Evolutionary conservation across 2,113 vertebrate genomes (phyloP), one percentile per base, ranked within the genome.

Genomic region (Taurulus bubalis): DNA sequence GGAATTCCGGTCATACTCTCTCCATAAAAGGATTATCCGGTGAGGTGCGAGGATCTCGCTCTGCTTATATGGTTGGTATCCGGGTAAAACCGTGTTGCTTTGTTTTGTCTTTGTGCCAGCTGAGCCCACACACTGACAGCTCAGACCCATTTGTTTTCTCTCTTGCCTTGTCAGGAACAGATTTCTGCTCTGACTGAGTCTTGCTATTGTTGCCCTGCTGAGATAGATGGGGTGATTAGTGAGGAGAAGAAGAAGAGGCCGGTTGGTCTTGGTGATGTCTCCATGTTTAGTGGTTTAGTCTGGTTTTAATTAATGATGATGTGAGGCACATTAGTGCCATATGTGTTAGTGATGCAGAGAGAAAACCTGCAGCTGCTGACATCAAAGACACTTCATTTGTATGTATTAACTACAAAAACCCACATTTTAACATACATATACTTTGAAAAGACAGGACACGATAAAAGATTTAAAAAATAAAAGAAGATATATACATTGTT

Each of bases 1-100:
- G 94, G 91, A 93, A 96, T 97, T 97, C 96, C 96, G 96, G 96
- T 95, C 88, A 77, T 67, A 70, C 71, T 82, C n/a, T 91, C 89
- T 91, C 91, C 96, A 96, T 95, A 96, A 94, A 96, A 87, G 82
- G 85, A 74, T 71, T 84, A 28, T 59, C 47, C 58, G 58, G 58
- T 9, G 55, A 55, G 51, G 24, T 28, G 55, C 28, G 55, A 55
- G 51, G 51, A 55, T n/a, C 51, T 55, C 77, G 32, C 64, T 55
- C 64, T 71, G 90, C 95, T 93, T 95, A 96, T 92, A 96, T 93
- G 95, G 95, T 90, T 80, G 89, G 81, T 90, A 94, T 96, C 97
- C 97, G 96, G 96, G 89, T 94, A 94, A 93, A 89, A 72, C 28
- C 6, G 74, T 4, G 79, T 53, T 73, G 26, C 81, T 69, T 40